A percentile compares a stretch with the other conserved stretches of the same genome.
Evolutionary conservation across 1,140 invertebrate genomes (phyloP).

Genomic region (Euborellia annulipes): DNA sequence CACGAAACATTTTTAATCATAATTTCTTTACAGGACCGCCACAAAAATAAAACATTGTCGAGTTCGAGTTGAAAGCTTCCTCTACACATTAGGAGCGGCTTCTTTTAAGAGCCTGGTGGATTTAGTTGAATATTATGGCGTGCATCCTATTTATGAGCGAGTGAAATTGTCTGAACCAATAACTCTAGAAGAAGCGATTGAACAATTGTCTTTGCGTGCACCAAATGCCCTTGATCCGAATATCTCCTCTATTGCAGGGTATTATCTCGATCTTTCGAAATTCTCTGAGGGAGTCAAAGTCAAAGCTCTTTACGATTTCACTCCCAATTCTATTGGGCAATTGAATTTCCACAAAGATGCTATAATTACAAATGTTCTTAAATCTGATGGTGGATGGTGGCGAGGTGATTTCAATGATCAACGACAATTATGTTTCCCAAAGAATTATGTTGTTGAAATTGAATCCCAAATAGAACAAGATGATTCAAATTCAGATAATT

Average conservation of each 20-base stretch:
- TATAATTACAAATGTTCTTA: conserved; percentile 88
- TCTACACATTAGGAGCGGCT: conserved; percentile 78
- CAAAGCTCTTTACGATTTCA: conserved; percentile 77
- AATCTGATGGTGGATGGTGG: conserved; percentile 68
- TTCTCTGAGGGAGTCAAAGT: conserved; percentile 47
- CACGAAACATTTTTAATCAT: conserved; percentile 2
- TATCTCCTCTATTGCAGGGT: conserved; percentile 60
- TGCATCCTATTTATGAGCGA: conserved; percentile 75
- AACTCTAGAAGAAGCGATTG: neutral
- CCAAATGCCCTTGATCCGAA: conserved; percentile 44
- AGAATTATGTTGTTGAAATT: conserved; percentile 84
- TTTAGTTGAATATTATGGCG: conserved; percentile 79
- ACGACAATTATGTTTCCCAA: conserved; percentile 83
- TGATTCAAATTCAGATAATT: conserved; percentile 28
- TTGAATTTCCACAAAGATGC: conserved; percentile 86
- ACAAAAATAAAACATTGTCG: conserved; percentile 91
- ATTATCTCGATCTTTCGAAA: conserved; percentile 76
- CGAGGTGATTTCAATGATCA: conserved; percentile 85
- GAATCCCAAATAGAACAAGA: conserved; percentile 37
- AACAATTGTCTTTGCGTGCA: conserved; percentile 15
- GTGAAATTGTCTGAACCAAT: conserved; percentile 37
- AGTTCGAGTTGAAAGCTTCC: conserved; percentile 75
- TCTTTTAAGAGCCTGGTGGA: conserved; percentile 91
- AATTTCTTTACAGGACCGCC: conserved; percentile 52
- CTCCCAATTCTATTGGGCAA: conserved; percentile 73